A percentile compares a stretch with the other conserved stretches of the same genome.
Evolutionary conservation across 2,113 vertebrate genomes (phyloP).

Genomic region (Gila orcuttii): DNA sequence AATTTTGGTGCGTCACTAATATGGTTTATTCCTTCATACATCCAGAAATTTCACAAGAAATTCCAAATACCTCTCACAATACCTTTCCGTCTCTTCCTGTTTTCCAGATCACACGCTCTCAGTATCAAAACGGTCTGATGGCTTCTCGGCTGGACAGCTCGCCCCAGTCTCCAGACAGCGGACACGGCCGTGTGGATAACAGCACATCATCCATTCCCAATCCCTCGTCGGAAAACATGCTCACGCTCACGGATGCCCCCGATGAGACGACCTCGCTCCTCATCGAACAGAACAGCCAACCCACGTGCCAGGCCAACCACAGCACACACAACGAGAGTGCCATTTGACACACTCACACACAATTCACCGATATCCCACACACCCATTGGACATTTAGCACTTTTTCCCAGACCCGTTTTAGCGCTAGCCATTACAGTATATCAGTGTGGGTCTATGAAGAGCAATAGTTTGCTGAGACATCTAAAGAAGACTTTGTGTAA

Average conservation of each 20-base stretch:
- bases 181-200: constrained; percentile 56
- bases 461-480: neutral
- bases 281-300: constrained; percentile 84
- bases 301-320: constrained; percentile 74
- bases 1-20: too few relatives aligned
- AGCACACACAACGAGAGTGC: constrained; percentile 70
- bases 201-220: neutral
- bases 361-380: neutral
- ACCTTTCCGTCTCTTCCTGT: neutral
- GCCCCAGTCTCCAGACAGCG: constrained; percentile 85
- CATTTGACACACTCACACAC: constrained; percentile 62
- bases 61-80: neutral
- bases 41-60: neutral
- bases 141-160: constrained; percentile 89
- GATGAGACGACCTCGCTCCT: constrained; percentile 90
- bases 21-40: neutral
- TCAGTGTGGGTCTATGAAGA: constrained; percentile 8
- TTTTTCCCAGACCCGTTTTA: neutral
- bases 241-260: constrained; percentile 60
- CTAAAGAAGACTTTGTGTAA: neutral
- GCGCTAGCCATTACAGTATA: neutral
- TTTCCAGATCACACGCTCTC: constrained; percentile 86
- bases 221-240: constrained; percentile 61
- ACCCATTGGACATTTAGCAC: neutral
- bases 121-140: constrained; percentile 92